These are phyloP conservation scores for Glaucidium brasilianum DNA, from an alignment of 2,113 vertebrate species.

Conservation along the genomic window DNA sequence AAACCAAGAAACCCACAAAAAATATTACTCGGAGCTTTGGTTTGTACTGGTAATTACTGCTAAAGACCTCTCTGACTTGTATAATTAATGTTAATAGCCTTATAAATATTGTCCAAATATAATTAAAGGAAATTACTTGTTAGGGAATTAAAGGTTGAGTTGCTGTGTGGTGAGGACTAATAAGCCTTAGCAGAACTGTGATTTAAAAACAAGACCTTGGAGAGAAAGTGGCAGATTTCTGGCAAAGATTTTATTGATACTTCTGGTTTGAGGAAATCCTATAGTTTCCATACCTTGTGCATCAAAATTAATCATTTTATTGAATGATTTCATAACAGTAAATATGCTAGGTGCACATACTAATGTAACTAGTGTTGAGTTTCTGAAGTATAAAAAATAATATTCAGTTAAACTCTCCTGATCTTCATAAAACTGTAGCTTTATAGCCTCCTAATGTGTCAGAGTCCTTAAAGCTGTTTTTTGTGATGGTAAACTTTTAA, in stretches of 20 bases:
- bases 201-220: not conserved
- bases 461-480: not conserved
- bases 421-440: not conserved
- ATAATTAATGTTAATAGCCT: conserved; percentile 6
- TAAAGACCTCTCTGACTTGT: not conserved
- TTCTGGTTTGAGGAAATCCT: not conserved
- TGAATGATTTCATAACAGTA: not conserved
- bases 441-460: not conserved
- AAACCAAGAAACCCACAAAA: not conserved
- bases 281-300: not conserved
- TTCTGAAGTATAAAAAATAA: not conserved
- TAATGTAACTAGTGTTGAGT: not conserved
- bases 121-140: not conserved
- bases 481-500: not conserved
- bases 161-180: not conserved
- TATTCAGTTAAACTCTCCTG: not conserved
- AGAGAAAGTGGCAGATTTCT: not conserved
- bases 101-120: not conserved
- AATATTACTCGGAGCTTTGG: not conserved
- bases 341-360: not conserved
- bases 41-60: not conserved
- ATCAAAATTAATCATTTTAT: not conserved
- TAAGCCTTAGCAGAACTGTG: not conserved
- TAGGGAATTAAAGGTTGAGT: not conserved
- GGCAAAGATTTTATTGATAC: not conserved